Conservation (phyloP, 2,797 vertebrate genomes). For the Gadopsis marmoratus region DNA sequence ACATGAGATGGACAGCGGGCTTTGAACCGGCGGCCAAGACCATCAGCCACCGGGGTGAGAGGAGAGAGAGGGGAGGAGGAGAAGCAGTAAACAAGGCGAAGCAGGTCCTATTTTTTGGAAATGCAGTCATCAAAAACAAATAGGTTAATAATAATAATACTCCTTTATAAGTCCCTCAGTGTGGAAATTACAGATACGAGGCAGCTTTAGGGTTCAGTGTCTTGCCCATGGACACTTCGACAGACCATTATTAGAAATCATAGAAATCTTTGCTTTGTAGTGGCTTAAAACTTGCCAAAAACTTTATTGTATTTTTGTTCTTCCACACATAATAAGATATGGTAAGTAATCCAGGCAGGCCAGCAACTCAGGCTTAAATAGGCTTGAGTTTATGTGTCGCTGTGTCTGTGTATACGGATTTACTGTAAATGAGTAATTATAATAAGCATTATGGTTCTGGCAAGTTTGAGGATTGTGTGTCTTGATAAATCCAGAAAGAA, state of each 20-base stretch:
- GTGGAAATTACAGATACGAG: too few relatives aligned
- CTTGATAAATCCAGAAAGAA: slow-evolving; percentile 84
- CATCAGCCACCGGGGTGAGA: slow-evolving; percentile 49
- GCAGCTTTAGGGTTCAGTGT: too few relatives aligned
- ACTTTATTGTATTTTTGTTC: background rate
- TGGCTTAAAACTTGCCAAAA: background rate
- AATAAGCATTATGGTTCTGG: slow-evolving; percentile 80
- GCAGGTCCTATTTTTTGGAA: slow-evolving; percentile 6
- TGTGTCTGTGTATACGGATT: slow-evolving; percentile 38
- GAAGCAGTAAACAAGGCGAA: slow-evolving; percentile 14
- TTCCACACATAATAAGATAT: background rate
- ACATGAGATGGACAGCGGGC: slow-evolving; percentile 59
- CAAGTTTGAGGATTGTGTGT: slow-evolving; percentile 80
- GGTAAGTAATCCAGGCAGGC: background rate
- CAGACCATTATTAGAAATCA: background rate
- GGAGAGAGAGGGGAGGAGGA: background rate
- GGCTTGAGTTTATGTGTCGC: slow-evolving; percentile 4
- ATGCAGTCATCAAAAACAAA: background rate
- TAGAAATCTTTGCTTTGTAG: background rate
- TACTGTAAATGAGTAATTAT: slow-evolving; percentile 52
- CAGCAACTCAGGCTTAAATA: slow-evolving; percentile 9
- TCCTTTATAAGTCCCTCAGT: too few relatives aligned
- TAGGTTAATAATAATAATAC: too few relatives aligned
- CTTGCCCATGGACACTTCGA: too few relatives aligned
- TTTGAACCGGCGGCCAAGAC: slow-evolving; percentile 75